Base-by-base conservation (phyloP, 2,888 invertebrate genomes). In the Myathropa florea region DNA sequence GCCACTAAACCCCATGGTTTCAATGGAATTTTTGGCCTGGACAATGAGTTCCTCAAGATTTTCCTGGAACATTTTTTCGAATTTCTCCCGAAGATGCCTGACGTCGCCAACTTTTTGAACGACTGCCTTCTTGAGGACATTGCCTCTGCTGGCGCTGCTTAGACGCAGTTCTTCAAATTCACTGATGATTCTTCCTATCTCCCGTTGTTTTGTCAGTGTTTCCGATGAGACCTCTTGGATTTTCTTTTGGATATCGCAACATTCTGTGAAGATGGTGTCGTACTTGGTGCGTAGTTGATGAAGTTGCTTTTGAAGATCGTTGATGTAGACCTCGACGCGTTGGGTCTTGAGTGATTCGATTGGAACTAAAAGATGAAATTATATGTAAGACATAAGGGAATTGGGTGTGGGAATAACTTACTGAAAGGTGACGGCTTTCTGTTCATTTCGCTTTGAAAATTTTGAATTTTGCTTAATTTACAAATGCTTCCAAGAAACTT, bases 171-270 rank as follows among this genome's bases (percentile, higher is more conserved):
- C 67, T 63, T 83, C 83, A 12, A 78, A 83, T 67, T 78, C 77
- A 4, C 23, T 33, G 3, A 83, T 83, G 4, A 83, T 78, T 61
- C 23, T 30, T n/a, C 61, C 55, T 14, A 83, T 77, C 61, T 83
- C 77, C 14, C 61, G 67, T 39, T 78, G 72, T 28, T 83, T 83
- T 0, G 57, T 72, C 1, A 78, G 30, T 0, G 83, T 72, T 21
- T 78, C 60, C 0, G 65, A 10, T 7, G 89, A 88, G 3, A 91
- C 89, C n/a, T 91, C 89, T 2, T 88, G 82, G 14, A 91, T 88
- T 75, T 91, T 90, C 60, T 89, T 89, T 1, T 91, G 88, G 0
- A 91, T 83, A 10, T 88, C 89, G 2, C 89, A 77, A 21, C 90
- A 90, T 7, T 88, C 75, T 33, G 89, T 83, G 9, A 90, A 89